These are phyloP conservation scores for Psylliodes chrysocephalus DNA, from an alignment of 2,888 invertebrate species.

Conservation along the genomic window DNA sequence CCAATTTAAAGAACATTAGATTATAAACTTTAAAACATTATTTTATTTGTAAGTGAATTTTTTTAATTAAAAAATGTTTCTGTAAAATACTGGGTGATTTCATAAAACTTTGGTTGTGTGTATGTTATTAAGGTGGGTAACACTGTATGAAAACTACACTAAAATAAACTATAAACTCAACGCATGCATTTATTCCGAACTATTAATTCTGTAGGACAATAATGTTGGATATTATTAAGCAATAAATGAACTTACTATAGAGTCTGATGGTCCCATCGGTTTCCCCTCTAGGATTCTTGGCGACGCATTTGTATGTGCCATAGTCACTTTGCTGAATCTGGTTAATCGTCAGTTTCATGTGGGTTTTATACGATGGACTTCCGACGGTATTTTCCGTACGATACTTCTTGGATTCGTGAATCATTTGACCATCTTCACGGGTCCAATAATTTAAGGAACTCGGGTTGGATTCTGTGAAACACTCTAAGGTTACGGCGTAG, in stretches of 20 bases:
- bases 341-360: constrained; percentile 85
- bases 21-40: too few relatives aligned
- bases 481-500: constrained; percentile 86
- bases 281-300: constrained; percentile 91
- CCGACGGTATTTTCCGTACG: constrained; percentile 78
- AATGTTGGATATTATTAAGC: too few relatives aligned
- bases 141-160: too few relatives aligned
- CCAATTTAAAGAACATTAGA: too few relatives aligned
- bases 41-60: too few relatives aligned
- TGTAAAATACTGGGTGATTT: too few relatives aligned
- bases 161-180: too few relatives aligned
- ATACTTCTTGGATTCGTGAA: constrained; percentile 86
- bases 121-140: too few relatives aligned
- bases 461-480: constrained; percentile 91
- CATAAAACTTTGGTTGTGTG: too few relatives aligned
- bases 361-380: constrained; percentile 81
- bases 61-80: too few relatives aligned
- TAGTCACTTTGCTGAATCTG: constrained; percentile 83
- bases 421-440: constrained; percentile 87
- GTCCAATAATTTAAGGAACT: constrained; percentile 93
- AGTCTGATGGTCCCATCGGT: constrained; percentile 90
- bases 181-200: too few relatives aligned
- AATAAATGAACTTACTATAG: constrained; percentile 79
- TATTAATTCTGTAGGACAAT: too few relatives aligned
- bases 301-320: constrained; percentile 88